Base-by-base conservation (phyloP, 2,888 invertebrate species). In the Volucella inanis region DNA sequence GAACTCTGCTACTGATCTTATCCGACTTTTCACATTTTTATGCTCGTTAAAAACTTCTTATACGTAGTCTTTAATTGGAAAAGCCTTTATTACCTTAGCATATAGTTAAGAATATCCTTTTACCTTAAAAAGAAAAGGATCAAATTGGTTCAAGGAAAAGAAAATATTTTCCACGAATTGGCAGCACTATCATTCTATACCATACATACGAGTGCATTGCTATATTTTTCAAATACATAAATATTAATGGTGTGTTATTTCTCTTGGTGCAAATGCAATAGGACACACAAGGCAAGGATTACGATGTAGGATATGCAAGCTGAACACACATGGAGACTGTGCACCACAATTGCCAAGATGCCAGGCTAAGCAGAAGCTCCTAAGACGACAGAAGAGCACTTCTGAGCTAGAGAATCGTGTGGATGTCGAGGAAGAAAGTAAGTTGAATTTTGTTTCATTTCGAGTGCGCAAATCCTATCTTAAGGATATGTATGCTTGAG, bases 201-300 rank as follows among this genome's bases (percentile, higher is more conserved):
- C 6, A 6, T 31, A 31, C 31, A 31, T 31, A 6, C 6, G 31
- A 31, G 6, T 31, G 31, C 31, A 31, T 31, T 4, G 31, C 18
- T 31, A 39, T 31, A 39, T 18, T 47, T 49, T 47, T 41, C 67
- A 71, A 86, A 86, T 83, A 2, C 18, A 22, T 22, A 6, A 78
- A 83, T 81, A 75, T 71, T 81, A 71, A 85, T 85, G 59, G 67
- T 81, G 65, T 76, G 67, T 72, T 81, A 54, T 81, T 52, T 65
- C 43, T 76, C 45, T 80, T 15, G 59, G n/a, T 75, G 43, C 70
- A 15, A 67, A 65, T 67, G 43, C 67, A 81, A 52, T 90, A 97
- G 98, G 98, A 78, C 98, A 98, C 92, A 97, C 97, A 68, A 94
- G 97, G 59, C 98, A 98, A 92, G 98, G 98, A 14, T 93, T 98